Percentiles rank a stretch among this genome's conserved stretches.
Conservation (phyloP, 2,797 vertebrate species). For the Octomys mimax region DNA sequence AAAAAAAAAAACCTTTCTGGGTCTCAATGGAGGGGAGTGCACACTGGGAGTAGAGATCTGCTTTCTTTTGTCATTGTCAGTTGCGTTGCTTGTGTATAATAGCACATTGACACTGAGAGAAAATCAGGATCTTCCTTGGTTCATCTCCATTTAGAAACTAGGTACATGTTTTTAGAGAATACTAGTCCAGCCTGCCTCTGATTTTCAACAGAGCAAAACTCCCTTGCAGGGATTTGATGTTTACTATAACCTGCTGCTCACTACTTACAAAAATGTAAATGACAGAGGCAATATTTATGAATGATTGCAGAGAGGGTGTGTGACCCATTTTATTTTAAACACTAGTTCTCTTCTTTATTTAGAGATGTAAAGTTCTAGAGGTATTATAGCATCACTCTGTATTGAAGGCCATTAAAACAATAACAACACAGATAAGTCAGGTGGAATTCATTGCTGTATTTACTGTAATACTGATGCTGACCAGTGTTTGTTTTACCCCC, state of each 20-base stretch:
- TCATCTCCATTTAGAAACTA: background rate
- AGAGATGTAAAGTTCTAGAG: background rate
- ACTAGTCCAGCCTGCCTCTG: background rate
- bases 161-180: background rate
- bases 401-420: background rate
- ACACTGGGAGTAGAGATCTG: background rate
- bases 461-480: background rate
- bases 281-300: background rate
- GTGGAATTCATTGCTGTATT: background rate
- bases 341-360: background rate
- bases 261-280: background rate
- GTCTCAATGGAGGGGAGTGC: background rate
- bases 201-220: background rate
- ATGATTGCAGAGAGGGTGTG: background rate
- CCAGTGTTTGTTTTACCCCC: background rate
- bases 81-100: background rate
- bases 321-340: background rate
- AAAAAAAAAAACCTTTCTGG: too few species aligned
- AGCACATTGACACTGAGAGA: background rate
- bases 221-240: background rate
- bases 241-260: background rate
- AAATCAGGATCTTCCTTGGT: background rate
- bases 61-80: background rate
- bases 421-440: background rate
- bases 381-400: background rate